A percentile compares a stretch with the other conserved stretches of the same genome.
phyloP scores from a whole-genome alignment of 1,140 invertebrate genomes.

The Solen grandis region DNA sequence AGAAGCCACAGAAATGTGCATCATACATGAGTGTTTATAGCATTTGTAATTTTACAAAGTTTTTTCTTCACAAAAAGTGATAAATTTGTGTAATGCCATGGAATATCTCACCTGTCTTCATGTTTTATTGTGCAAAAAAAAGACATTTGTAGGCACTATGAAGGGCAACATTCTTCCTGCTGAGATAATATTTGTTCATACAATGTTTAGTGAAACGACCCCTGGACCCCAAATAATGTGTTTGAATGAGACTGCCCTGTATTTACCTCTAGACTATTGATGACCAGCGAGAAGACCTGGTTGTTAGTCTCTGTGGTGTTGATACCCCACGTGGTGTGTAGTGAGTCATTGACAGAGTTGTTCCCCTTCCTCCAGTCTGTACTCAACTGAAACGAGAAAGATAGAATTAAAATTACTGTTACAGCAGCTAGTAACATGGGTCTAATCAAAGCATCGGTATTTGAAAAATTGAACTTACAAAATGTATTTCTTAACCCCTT shows the following conservation, averaged over 20 bases:
- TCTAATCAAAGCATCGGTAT: too few relatives aligned
- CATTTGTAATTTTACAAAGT: too few relatives aligned
- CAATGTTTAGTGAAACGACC: background rate
- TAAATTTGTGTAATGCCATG: too few relatives aligned
- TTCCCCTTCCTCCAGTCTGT: slow-evolving; percentile 2
- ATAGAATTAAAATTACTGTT: too few relatives aligned
- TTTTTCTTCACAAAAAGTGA: too few relatives aligned
- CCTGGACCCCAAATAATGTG: background rate
- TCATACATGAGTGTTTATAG: too few relatives aligned
- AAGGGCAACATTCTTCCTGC: background rate
- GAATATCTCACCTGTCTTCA: background rate
- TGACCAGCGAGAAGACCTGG: slow-evolving; percentile 1
- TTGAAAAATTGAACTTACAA: too few relatives aligned
- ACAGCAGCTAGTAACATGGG: too few relatives aligned
- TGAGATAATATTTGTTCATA: background rate
- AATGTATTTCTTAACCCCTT: too few relatives aligned
- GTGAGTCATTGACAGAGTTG: background rate
- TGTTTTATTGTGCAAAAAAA: background rate
- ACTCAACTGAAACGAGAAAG: slow-evolving; percentile 24
- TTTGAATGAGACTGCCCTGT: background rate
- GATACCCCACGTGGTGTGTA: slow-evolving; percentile 16
- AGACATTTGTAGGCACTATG: background rate
- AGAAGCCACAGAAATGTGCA: too few relatives aligned
- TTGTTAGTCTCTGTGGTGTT: slow-evolving; percentile 2
- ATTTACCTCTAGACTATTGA: slow-evolving; percentile 16